Evolutionary conservation across 2,888 invertebrate species (phyloP).

Genomic region (Coenonympha arcania): DNA sequence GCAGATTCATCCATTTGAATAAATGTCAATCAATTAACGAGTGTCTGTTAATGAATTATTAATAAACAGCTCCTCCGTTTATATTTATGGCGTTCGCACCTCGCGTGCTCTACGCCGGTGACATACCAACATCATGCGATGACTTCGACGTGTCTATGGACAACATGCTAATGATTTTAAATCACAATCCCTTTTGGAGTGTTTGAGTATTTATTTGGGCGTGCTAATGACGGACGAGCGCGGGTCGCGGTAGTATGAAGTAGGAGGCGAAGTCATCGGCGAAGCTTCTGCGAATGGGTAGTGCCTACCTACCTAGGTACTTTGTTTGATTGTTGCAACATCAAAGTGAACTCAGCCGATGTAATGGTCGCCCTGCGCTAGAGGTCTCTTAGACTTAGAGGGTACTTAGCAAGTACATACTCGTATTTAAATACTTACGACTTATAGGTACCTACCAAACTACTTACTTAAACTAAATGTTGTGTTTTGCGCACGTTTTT

Average conservation of each 20-base stretch:
- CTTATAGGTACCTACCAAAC: too few relatives aligned
- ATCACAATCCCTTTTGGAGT: background rate
- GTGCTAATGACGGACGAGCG: background rate
- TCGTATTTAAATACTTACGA: too few relatives aligned
- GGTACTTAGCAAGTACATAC: too few relatives aligned
- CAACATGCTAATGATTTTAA: background rate
- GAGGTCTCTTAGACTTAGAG: too few relatives aligned
- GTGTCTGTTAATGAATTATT: constrained; percentile 19
- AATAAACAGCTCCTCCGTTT: constrained; percentile 6
- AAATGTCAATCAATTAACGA: constrained; percentile 11
- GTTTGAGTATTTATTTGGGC: background rate
- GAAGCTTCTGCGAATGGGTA: too few relatives aligned
- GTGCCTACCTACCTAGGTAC: too few relatives aligned
- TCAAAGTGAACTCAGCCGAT: too few relatives aligned
- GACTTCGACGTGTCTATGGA: background rate
- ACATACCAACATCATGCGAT: constrained; percentile 1
- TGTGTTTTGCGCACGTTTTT: background rate
- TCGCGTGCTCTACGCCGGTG: constrained; percentile 8
- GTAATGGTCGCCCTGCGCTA: too few relatives aligned
- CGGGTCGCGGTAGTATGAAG: too few relatives aligned
- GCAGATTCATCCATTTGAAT: constrained; percentile 9
- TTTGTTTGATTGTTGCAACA: too few relatives aligned
- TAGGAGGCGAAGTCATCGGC: too few relatives aligned
- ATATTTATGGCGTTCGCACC: constrained; percentile 12
- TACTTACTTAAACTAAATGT: too few relatives aligned